phyloP scores from a whole-genome alignment of 2,888 invertebrate genomes.

The Bursaphelenchus okinawaensis region DNA sequence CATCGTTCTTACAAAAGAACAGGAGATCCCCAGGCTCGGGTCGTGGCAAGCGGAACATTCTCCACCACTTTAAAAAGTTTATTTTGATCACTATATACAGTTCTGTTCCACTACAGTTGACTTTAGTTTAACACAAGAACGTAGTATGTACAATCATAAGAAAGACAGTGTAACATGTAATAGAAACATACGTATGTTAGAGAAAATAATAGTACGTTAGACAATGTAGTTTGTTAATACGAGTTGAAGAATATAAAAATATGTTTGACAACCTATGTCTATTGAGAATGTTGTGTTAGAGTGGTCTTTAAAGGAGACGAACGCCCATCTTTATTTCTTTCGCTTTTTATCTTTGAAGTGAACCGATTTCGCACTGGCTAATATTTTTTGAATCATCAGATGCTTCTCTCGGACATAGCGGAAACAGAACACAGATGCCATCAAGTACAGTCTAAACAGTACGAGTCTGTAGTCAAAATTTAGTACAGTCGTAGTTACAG shows the following conservation, averaged over 20 bases:
- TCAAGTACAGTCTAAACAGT: constrained; percentile 20
- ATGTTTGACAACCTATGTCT: too few species aligned
- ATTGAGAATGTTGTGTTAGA: too few species aligned
- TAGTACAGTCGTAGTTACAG: too few species aligned
- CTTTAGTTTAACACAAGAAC: too few species aligned
- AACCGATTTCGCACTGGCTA: constrained; percentile 31
- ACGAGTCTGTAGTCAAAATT: too few species aligned
- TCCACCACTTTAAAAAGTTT: too few species aligned
- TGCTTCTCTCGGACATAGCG: constrained; percentile 26
- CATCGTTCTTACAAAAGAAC: constrained; percentile 21
- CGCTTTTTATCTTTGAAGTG: constrained; percentile 33
- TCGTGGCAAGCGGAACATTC: constrained; percentile 15
- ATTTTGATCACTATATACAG: too few species aligned
- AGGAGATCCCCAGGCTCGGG: constrained; percentile 19
- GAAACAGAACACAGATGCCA: constrained; percentile 27
- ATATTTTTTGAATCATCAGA: constrained; percentile 24
- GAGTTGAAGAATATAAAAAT: too few species aligned
- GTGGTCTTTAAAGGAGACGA: too few species aligned
- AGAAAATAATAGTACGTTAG: not conserved
- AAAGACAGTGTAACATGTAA: not conserved
- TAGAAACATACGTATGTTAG: not conserved
- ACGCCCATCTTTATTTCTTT: not conserved
- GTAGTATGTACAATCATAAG: too few species aligned
- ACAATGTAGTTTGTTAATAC: too few species aligned
- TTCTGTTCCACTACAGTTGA: too few species aligned